A percentile compares a stretch with the other conserved stretches of the same genome.
Conservation (phyloP, 1,140 invertebrate genomes). For the Nomia melanderi region DNA sequence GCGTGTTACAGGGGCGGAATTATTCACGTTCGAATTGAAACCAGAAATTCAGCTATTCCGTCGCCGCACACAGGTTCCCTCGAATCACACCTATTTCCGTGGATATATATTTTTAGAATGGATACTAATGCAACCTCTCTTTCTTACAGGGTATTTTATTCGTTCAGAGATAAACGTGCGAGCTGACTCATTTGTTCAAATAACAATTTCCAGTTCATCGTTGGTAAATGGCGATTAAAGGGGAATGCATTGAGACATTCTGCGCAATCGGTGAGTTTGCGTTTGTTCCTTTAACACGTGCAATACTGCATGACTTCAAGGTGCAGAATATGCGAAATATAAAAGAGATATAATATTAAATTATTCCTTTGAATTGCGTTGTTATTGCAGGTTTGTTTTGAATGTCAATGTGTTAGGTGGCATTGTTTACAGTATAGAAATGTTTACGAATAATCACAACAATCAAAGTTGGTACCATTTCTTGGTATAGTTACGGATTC, state of each 20-base stretch:
- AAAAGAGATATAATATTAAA: no score
- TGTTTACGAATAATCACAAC: no score
- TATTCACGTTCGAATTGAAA: not conserved
- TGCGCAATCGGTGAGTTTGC: no score
- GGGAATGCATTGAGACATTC: not conserved
- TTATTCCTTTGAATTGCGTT: no score
- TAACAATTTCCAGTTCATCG: not conserved
- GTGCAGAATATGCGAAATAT: no score
- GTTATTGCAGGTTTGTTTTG: no score
- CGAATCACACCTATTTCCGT: not conserved
- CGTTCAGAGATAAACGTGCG: not conserved
- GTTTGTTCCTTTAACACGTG: no score
- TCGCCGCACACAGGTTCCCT: not conserved
- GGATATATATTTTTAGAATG: not conserved
- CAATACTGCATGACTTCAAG: no score
- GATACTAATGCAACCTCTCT: not conserved
- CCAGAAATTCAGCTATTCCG: not conserved
- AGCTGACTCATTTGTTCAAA: slow-evolving; percentile 7
- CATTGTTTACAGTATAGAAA: no score
- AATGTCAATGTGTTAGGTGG: no score
- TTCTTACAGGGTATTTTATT: not conserved
- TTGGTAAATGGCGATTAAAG: not conserved
- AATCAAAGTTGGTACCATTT: no score
- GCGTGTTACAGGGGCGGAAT: not conserved
- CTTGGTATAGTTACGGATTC: no score